These are phyloP conservation scores for Anastatus disparis DNA, from an alignment of 1,140 invertebrate genomes.

Conservation along the genomic window DNA sequence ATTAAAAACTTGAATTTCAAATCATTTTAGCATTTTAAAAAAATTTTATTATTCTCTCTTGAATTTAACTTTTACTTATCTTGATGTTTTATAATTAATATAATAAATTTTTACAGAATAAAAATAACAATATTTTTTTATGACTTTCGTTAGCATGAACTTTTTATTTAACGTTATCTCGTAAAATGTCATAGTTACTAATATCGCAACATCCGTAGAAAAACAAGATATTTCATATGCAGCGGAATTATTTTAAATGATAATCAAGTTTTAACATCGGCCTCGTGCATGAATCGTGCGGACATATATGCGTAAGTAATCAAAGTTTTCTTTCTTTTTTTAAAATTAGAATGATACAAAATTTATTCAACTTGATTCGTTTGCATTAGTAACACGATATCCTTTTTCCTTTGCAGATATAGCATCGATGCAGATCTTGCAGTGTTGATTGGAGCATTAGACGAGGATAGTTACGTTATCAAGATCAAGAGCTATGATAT, in stretches of 20 bases:
- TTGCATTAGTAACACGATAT: not conserved
- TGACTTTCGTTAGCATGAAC: not conserved
- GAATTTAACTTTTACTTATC: too few species aligned
- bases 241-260: conserved; percentile 42
- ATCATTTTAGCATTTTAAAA: too few species aligned
- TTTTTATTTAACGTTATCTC: not conserved
- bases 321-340: conserved; percentile 4
- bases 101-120: too few species aligned
- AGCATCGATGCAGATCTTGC: conserved; percentile 40
- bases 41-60: too few species aligned
- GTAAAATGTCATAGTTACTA: not conserved
- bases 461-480: conserved; percentile 39
- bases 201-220: conserved; percentile 33
- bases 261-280: conserved; percentile 44
- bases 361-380: not conserved
- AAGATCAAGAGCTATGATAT: conserved; percentile 43
- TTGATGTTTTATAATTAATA: too few species aligned
- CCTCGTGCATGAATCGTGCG: conserved; percentile 46
- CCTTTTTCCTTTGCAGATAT: conserved; percentile 37
- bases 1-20: too few species aligned
- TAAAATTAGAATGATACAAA: not conserved
- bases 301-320: conserved; percentile 46
- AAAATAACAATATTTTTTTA: too few species aligned
- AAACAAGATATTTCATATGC: conserved; percentile 47
- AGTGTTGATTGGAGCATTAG: conserved; percentile 42